Percentiles rank a stretch among this genome's conserved stretches.
Conservation (phyloP, 2,888 invertebrate genomes). For the Tridacna crocea region DNA sequence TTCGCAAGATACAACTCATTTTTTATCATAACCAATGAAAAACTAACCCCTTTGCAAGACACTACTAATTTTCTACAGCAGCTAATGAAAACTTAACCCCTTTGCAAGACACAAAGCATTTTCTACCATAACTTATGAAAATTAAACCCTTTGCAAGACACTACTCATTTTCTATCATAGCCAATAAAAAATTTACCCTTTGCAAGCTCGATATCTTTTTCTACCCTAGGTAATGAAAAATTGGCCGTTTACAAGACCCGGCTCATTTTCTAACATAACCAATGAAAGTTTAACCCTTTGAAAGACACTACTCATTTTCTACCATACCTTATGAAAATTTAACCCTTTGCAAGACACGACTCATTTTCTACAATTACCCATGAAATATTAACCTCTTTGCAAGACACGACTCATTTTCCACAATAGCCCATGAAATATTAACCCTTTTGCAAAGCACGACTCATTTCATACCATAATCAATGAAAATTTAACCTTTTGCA, state of each 20-base stretch:
- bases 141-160: neutral
- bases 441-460: neutral
- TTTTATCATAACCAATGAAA: neutral
- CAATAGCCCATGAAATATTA: neutral
- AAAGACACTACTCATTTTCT: neutral
- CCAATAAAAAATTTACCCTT: constrained; percentile 7
- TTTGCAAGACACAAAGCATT: neutral
- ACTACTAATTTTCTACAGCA: neutral
- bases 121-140: neutral
- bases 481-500: constrained; percentile 10
- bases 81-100: constrained; percentile 1
- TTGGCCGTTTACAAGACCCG: neutral
- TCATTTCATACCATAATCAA: neutral
- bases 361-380: neutral
- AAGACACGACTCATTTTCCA: neutral
- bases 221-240: constrained; percentile 1
- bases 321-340: neutral
- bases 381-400: constrained; percentile 14
- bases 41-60: neutral
- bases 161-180: neutral
- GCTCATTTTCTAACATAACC: neutral
- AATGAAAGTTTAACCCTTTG: constrained; percentile 13
- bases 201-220: neutral
- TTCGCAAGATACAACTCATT: neutral
- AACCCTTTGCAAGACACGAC: neutral